phyloP scores from a whole-genome alignment of 2,113 vertebrate species.

The Lamprologus lemairii region DNA sequence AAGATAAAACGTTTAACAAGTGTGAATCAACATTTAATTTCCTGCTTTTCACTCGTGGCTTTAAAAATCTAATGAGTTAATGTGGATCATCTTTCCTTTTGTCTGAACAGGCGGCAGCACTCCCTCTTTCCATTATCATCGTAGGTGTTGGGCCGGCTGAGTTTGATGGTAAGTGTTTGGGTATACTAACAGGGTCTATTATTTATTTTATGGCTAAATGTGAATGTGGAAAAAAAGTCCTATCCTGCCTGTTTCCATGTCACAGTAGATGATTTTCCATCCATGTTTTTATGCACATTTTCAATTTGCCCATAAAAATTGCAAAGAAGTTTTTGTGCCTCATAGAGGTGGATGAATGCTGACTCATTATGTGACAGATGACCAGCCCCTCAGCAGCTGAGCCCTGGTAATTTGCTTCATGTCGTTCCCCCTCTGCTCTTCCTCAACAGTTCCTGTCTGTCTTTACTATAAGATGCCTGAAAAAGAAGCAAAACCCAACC shows the following conservation, averaged over 20 bases:
- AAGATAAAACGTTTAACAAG: background rate
- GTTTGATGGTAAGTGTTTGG: slow-evolving; percentile 85
- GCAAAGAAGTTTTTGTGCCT: background rate
- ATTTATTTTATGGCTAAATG: background rate
- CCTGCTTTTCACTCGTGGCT: background rate
- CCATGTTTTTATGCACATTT: background rate
- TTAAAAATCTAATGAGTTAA: background rate
- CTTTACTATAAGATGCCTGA: background rate
- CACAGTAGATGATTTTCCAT: background rate
- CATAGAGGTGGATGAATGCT: background rate
- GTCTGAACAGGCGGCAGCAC: slow-evolving; percentile 78
- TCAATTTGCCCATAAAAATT: background rate
- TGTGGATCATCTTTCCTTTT: background rate
- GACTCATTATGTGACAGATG: background rate
- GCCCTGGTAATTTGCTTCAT: background rate
- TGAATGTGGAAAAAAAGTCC: background rate
- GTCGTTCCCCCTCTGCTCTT: background rate
- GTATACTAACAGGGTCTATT: background rate
- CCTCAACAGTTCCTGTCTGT: background rate
- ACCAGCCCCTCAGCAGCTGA: background rate
- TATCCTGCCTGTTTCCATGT: background rate
- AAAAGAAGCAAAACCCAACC: background rate
- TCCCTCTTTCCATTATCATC: slow-evolving; percentile 96
- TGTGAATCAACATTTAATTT: background rate
- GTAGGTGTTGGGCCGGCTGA: slow-evolving; percentile 95